Base-by-base conservation (phyloP, 2,797 vertebrate genomes). In the Distichodus sexfasciatus region DNA sequence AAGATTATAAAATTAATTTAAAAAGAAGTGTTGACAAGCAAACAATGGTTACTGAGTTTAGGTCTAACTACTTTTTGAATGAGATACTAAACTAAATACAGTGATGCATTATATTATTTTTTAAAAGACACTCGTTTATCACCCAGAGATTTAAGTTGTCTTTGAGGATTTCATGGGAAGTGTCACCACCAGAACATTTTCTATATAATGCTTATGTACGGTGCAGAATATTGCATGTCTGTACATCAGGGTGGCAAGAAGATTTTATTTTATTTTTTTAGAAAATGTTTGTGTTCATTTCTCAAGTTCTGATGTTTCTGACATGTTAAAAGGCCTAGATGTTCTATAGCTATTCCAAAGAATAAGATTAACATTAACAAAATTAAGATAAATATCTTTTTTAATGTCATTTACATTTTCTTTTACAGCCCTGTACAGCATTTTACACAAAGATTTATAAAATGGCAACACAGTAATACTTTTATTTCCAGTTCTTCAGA, bases 341-440 rank as follows among this genome's bases (percentile, higher is more conserved):
- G n/a, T 48, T 58, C 19, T 47, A 67, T 40, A 68, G 15, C 53
- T n/a, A 44, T 46, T 26, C 40, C 9, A 55, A 38, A 38, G 12
- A 58, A 4, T 43, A 21, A 43, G 38, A 43, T n/a, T n/a, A n/a
- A n/a, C 36, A 58, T 14, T 1, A 3, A 24, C 38, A 24, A 40
- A 36, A 36, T 11, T 5, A 31, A 35, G 15, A 35, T 21, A 12
- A 19, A 21, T 36, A 15, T 6, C 26, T 58, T 40, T 5, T 21
- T 23, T 17, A 38, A 11, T 40, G 36, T 26, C 12, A 14, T 40
- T n/a, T 40, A 58, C 54, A 58, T 58, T 19, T 58, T 8, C 17
- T 10, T n/a, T 57, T n/a, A 57, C 21, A 23, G 23, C 12, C 33
- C 54, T 58, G 54, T 58, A 58, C 21, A 66, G 35, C 50, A 66